A percentile compares a stretch with the other conserved stretches of the same genome.
Evolutionary conservation across 2,888 invertebrate species (phyloP).

Genomic region (Xanthorhoe spadicearia): DNA sequence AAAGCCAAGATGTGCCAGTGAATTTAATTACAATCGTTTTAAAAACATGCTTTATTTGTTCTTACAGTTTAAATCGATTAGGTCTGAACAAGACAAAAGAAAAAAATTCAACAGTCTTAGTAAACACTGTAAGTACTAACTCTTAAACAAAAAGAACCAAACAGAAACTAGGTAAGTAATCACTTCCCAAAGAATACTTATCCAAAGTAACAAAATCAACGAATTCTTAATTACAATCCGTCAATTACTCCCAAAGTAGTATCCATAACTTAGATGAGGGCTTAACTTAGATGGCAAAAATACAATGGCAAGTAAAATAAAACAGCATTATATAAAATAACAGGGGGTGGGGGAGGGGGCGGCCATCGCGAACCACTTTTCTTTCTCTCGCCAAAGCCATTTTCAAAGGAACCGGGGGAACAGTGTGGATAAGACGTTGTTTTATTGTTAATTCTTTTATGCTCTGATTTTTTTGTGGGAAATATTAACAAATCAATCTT

Average conservation of each 20-base stretch:
- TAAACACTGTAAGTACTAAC: no score
- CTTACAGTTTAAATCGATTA: no score
- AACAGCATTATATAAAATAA: constrained; percentile 69
- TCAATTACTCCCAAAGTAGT: constrained; percentile 17
- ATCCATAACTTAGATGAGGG: constrained; percentile 40
- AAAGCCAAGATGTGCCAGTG: no score
- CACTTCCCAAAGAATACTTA: not conserved
- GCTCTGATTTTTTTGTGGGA: no score
- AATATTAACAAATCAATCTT: no score
- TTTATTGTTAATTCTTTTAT: not conserved
- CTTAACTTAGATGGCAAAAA: constrained; percentile 58
- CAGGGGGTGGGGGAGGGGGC: constrained; percentile 47
- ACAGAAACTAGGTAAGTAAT: not conserved
- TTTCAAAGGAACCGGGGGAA: constrained; percentile 53
- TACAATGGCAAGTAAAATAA: constrained; percentile 72
- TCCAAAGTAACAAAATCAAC: constrained; percentile 2
- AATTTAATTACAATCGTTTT: no score
- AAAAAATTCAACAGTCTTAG: no score
- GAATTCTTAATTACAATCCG: constrained; percentile 12
- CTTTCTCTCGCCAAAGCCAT: constrained; percentile 74
- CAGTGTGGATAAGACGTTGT: constrained; percentile 52
- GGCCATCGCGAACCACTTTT: constrained; percentile 70
- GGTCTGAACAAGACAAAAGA: no score
- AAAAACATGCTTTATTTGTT: no score
- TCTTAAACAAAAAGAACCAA: no score